Evolutionary conservation across 2,797 vertebrate species (phyloP).

Genomic region (Falco columbarius): DNA sequence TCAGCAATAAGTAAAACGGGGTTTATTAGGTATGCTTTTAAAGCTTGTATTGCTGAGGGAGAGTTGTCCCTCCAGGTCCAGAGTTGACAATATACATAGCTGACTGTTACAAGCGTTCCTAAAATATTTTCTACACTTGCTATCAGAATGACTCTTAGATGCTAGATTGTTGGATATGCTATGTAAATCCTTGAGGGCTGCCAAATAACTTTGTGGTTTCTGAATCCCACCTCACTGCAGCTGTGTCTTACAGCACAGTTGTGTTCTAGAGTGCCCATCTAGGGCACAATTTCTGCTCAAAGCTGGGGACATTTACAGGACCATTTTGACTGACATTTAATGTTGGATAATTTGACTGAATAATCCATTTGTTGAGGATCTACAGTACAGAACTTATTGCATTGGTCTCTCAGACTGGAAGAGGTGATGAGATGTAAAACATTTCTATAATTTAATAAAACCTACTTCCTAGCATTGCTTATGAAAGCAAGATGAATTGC

Average conservation of each 20-base stretch:
- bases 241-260: background rate
- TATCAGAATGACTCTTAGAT: background rate
- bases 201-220: background rate
- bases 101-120: background rate
- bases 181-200: background rate
- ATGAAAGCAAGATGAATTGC: background rate
- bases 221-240: background rate
- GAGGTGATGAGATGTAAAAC: background rate
- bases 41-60: background rate
- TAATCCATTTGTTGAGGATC: background rate
- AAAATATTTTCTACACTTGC: background rate
- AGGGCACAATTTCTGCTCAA: background rate
- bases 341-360: background rate
- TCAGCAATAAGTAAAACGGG: background rate
- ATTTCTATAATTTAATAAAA: background rate
- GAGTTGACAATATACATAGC: background rate
- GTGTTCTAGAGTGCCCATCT: background rate
- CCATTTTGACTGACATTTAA: background rate
- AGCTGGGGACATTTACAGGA: background rate
- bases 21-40: background rate
- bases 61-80: background rate
- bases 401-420: background rate
- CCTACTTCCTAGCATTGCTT: background rate
- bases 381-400: background rate
- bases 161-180: background rate